Conservation (phyloP, 2,888 invertebrate species). For the Nipponacmea schrenckii region DNA sequence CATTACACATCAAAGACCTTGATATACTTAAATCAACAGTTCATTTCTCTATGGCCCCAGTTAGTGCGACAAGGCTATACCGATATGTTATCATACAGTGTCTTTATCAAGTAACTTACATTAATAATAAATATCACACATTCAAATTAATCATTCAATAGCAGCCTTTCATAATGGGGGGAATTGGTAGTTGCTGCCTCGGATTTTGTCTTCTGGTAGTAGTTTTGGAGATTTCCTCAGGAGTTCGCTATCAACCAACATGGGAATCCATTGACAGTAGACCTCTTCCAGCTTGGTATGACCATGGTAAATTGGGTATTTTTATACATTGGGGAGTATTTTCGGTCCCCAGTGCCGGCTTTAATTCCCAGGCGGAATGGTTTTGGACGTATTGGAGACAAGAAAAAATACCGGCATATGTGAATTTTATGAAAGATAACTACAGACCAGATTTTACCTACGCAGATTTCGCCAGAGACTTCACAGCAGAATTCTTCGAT, state of each 20-base stretch:
- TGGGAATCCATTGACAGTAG: conserved; percentile 69
- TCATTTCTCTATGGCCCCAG: too few relatives aligned
- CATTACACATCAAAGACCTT: too few relatives aligned
- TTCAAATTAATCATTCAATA: too few relatives aligned
- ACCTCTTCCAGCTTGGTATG: conserved; percentile 68
- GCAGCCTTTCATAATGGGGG: too few relatives aligned
- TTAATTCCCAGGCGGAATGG: conserved; percentile 76
- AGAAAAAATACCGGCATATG: conserved; percentile 66
- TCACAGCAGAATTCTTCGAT: conserved; percentile 87
- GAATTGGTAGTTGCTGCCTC: too few relatives aligned
- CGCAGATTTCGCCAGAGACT: conserved; percentile 87
- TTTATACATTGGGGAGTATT: conserved; percentile 70
- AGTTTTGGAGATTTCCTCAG: background rate
- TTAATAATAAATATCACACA: too few relatives aligned
- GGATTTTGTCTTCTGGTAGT: too few relatives aligned
- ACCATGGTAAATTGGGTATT: conserved; percentile 69
- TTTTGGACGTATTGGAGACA: conserved; percentile 85
- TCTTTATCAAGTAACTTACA: too few relatives aligned
- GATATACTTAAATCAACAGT: too few relatives aligned
- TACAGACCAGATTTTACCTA: conserved; percentile 88
- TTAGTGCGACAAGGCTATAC: too few relatives aligned
- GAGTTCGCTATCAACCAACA: conserved; percentile 43
- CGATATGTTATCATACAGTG: too few relatives aligned
- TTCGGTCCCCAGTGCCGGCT: conserved; percentile 59
- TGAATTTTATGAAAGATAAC: conserved; percentile 81